Conservation (phyloP, 2,888 invertebrate genomes). For the Lamellibrachia columna region DNA sequence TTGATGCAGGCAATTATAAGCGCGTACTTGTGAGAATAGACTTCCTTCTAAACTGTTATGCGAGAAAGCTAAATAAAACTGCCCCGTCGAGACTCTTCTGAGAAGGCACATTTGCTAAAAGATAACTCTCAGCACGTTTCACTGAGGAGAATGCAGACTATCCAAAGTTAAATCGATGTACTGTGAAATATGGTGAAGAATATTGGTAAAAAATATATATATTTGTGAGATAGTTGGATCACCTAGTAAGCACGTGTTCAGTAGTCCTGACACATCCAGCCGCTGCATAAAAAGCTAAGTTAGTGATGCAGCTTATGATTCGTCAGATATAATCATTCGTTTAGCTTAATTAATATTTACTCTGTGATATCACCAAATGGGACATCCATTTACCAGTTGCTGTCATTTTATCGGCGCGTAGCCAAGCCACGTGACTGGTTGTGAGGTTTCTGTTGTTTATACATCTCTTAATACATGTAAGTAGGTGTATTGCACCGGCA, state of each 20-base stretch:
- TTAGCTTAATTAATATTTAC: no score
- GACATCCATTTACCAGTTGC: no score
- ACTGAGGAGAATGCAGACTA: neutral
- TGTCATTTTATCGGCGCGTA: no score
- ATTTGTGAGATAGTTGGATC: no score
- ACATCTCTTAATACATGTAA: neutral
- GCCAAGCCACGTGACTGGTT: neutral
- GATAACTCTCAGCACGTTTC: neutral
- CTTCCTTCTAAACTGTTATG: neutral
- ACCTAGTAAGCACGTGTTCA: no score
- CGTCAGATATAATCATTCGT: no score
- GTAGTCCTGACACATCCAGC: no score
- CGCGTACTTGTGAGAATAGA: neutral
- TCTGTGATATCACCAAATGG: no score
- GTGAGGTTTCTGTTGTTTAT: neutral
- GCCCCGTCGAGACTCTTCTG: neutral
- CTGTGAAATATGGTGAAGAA: neutral
- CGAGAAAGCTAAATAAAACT: neutral
- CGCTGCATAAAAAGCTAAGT: no score
- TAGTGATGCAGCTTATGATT: no score
- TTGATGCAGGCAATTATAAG: neutral
- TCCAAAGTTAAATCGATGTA: neutral
- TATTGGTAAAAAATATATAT: neutral
- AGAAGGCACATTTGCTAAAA: neutral
- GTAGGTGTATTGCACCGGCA: neutral